Base-by-base conservation (phyloP, 2,113 vertebrate species). In the Tupaia chinensis region DNA sequence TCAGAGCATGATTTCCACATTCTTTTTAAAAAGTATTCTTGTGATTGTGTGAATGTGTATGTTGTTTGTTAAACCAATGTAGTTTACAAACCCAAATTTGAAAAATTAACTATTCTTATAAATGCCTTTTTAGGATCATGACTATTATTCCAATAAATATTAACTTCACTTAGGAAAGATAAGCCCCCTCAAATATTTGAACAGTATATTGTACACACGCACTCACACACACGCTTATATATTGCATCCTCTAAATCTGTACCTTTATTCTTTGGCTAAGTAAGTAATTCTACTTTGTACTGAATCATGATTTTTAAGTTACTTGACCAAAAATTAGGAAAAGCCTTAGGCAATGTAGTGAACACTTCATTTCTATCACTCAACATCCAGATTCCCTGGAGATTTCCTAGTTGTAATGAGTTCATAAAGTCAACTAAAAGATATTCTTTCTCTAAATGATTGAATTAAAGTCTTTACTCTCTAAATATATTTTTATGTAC, bases 401-500 rank as follows among this genome's bases (percentile, higher is more conserved):
- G 73, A 89, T 82, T 94, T 81, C 9, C 10, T 78, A 87, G 25
- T 91, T 82, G 44, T 84, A 85, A 88, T 91, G 81, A 91, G 85
- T 96, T 94, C 27, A 86, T 88, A 88, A 96, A 94, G 27, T 91
- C 85, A 95, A 65, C 65, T 63, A 84, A 96, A 93, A 86, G 27
- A 69, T 92, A 9, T 72, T 92, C 20, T 95, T 92, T 69, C n/a
- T 13, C 89, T 87, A 61, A 23, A 81, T 85, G 86, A 97, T 86
- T 79, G 63, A 82, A 44, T 94, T 80, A 91, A 87, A 85, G 56
- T 91, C 6, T 86, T 19, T 66, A 22, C 54, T n/a, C 5, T 27
- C n/a, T 85, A 93, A 82, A 91, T 94, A 54, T 76, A 88, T 27
- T 93, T 88, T 87, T 89, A 76, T 94, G 20, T 6, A 92, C 20